These are phyloP conservation scores for Pandion haliaetus DNA, from an alignment of 2,113 vertebrate species.

Conservation along the genomic window DNA sequence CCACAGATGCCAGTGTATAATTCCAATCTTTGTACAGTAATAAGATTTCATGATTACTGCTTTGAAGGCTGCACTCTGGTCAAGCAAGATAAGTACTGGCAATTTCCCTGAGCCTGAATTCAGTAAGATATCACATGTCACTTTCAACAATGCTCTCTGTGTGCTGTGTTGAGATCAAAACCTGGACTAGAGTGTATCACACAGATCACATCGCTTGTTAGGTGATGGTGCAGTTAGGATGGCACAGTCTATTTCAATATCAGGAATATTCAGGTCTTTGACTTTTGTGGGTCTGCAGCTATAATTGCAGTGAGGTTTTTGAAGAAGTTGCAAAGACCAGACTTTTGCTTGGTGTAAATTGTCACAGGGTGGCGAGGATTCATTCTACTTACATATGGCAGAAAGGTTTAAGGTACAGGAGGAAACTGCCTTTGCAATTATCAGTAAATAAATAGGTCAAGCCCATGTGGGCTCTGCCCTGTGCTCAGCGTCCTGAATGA, in stretches of 20 bases:
- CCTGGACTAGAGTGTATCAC: conserved; percentile 56
- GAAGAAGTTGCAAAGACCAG: neutral
- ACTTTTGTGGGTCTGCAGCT: neutral
- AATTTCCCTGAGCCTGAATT: conserved; percentile 60
- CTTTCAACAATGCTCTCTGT: conserved; percentile 44
- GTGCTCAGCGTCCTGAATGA: neutral
- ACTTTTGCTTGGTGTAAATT: neutral
- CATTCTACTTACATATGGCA: neutral
- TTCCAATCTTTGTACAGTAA: conserved; percentile 65
- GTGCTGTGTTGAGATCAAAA: conserved; percentile 56
- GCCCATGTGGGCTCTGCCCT: neutral
- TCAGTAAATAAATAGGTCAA: neutral
- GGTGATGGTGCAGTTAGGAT: conserved; percentile 3
- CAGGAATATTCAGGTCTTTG: conserved; percentile 23
- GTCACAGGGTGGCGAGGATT: neutral
- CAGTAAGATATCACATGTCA: conserved; percentile 54
- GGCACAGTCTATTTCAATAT: conserved; percentile 16
- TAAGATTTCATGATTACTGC: conserved; percentile 65
- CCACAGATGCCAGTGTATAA: conserved; percentile 51
- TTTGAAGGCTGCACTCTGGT: conserved; percentile 63
- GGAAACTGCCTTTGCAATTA: neutral
- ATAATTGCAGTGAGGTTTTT: neutral
- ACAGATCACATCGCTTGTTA: conserved; percentile 41
- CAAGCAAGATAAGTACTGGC: conserved; percentile 64
- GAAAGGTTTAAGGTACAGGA: neutral